These are phyloP conservation scores for Leptoteleia sp. DNA, from an alignment of 1,140 invertebrate genomes.

Conservation along the genomic window DNA sequence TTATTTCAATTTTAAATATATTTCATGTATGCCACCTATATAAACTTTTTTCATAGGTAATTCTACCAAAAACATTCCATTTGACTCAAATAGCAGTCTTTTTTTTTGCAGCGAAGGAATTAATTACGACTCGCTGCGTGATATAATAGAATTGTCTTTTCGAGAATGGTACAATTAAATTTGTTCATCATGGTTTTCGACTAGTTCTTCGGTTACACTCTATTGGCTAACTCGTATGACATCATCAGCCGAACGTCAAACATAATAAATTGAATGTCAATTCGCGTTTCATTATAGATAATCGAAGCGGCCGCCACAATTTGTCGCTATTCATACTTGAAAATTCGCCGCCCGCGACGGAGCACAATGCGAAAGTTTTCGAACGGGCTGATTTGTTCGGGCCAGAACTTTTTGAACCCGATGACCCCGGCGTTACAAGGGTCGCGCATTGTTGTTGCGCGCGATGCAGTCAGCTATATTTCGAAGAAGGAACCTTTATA, in stretches of 20 bases:
- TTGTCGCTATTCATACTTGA: constrained; percentile 24
- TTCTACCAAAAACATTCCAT: too few relatives aligned
- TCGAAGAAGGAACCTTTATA: constrained; percentile 45
- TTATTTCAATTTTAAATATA: too few relatives aligned
- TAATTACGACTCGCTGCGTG: too few relatives aligned
- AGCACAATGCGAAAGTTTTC: constrained; percentile 14
- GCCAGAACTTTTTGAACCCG: constrained; percentile 9
- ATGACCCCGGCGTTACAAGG: constrained; percentile 26
- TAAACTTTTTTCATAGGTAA: too few relatives aligned
- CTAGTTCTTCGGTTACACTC: constrained; percentile 22
- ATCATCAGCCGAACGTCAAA: constrained; percentile 15
- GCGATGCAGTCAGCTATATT: constrained; percentile 43
- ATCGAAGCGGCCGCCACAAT: constrained; percentile 16
- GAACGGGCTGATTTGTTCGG: constrained; percentile 19
- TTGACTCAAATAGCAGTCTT: too few relatives aligned
- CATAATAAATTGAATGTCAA: constrained; percentile 13
- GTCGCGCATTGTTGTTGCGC: constrained; percentile 33
- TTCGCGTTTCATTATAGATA: constrained; percentile 6
- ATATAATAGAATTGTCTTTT: too few relatives aligned
- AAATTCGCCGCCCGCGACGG: constrained; percentile 1
- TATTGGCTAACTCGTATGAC: not conserved
- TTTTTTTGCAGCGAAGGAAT: too few relatives aligned
- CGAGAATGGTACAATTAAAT: too few relatives aligned
- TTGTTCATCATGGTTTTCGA: too few relatives aligned
- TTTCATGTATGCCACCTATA: too few relatives aligned